A percentile compares a stretch with the other conserved stretches of the same genome.
Evolutionary conservation across 2,113 vertebrate genomes (phyloP).

Genomic region (Lates calcarifer): DNA sequence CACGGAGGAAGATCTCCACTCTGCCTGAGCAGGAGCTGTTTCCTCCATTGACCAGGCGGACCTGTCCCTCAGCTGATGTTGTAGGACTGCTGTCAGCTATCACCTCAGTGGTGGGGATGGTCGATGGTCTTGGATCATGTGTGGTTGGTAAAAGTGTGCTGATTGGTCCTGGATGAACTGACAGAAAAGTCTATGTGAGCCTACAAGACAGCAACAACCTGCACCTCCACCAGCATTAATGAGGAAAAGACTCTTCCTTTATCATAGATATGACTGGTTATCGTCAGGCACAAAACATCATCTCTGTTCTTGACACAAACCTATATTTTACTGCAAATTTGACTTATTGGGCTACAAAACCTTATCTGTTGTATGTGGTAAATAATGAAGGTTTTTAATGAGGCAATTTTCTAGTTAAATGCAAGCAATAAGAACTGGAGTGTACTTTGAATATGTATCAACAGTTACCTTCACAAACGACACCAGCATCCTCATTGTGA

Average conservation of each 20-base stretch:
- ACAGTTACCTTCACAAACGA: conserved; percentile 41
- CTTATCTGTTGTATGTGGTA: too few species aligned
- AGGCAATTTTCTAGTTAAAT: too few species aligned
- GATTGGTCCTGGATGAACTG: neutral
- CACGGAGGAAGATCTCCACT: conserved; percentile 55
- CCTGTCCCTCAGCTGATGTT: conserved; percentile 34
- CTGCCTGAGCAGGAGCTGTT: conserved; percentile 67
- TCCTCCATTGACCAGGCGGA: conserved; percentile 55
- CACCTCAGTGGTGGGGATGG: accelerated
- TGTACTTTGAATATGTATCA: neutral
- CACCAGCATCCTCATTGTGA: conserved; percentile 16
- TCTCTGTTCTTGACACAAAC: too few species aligned
- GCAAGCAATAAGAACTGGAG: too few species aligned
- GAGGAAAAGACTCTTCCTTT: too few species aligned
- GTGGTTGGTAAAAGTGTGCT: neutral
- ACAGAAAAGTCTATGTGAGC: neutral
- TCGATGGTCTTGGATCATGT: neutral
- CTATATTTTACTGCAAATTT: too few species aligned
- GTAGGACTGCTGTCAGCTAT: neutral
- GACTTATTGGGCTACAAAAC: too few species aligned
- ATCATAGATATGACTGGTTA: too few species aligned
- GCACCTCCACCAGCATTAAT: too few species aligned
- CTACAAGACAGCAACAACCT: too few species aligned
- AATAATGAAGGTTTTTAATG: too few species aligned
- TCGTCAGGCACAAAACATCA: too few species aligned